Conservation (phyloP, 2,888 invertebrate species). For the Leptopilina myrica region DNA sequence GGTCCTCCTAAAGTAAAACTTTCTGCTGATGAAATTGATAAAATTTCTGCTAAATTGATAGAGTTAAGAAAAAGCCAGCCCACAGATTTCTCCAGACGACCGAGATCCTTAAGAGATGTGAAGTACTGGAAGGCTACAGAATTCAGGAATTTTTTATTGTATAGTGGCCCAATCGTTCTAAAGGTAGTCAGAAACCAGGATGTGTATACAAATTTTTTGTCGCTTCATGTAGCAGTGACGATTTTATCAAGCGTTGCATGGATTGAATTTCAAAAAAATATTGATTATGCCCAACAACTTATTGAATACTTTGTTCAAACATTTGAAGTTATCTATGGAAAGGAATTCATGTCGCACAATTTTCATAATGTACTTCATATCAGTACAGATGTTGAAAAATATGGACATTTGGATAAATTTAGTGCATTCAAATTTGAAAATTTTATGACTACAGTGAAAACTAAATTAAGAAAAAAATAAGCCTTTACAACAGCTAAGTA, state of each 20-base stretch:
- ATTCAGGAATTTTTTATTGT: neutral
- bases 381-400: neutral
- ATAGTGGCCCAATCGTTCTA: too few species aligned
- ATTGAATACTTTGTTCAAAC: neutral
- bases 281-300: neutral
- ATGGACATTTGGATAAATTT: neutral
- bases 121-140: slow-evolving; percentile 51
- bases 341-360: neutral
- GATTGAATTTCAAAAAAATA: neutral
- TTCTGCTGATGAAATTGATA: neutral
- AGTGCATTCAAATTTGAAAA: neutral
- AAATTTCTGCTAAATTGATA: neutral
- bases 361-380: neutral
- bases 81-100: slow-evolving; percentile 54
- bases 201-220: neutral
- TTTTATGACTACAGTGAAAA: slow-evolving; percentile 62
- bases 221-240: neutral
- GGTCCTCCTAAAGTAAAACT: neutral
- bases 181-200: too few species aligned
- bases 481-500: neutral
- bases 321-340: neutral
- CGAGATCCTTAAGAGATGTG: slow-evolving; percentile 46
- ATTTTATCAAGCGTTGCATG: neutral
- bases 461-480: neutral
- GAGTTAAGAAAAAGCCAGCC: slow-evolving; percentile 2